These are phyloP conservation scores for Hyposoter dolosus DNA, from an alignment of 2,888 invertebrate genomes.

Conservation along the genomic window DNA sequence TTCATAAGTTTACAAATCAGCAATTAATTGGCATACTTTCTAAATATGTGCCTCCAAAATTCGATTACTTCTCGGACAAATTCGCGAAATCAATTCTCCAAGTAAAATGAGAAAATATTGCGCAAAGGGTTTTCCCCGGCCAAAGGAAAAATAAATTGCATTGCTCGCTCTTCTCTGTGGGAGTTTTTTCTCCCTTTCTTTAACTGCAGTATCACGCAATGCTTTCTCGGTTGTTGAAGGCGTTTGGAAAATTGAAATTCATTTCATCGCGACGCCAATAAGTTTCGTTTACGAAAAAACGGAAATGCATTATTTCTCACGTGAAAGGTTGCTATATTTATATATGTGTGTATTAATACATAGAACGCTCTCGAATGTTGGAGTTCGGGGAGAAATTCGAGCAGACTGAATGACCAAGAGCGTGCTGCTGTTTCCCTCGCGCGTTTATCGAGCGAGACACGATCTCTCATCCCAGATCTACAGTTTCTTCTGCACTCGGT, in stretches of 20 bases:
- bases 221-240: conserved; percentile 8
- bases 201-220: neutral
- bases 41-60: neutral
- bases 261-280: conserved; percentile 25
- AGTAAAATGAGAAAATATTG: conserved; percentile 20
- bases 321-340: neutral
- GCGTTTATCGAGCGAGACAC: conserved; percentile 56
- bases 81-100: neutral
- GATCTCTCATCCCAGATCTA: conserved; percentile 34
- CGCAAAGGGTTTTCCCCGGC: neutral
- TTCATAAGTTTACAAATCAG: neutral
- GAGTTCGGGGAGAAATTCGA: conserved; percentile 32
- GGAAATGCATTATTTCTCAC: conserved; percentile 50
- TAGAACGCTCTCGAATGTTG: conserved; percentile 3
- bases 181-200: conserved; percentile 22
- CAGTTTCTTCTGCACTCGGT: conserved; percentile 28
- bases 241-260: conserved; percentile 55
- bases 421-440: conserved; percentile 33
- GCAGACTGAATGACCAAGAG: conserved; percentile 32
- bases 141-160: neutral
- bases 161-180: neutral
- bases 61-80: neutral
- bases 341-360: conserved; percentile 1
- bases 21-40: neutral
- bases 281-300: conserved; percentile 49